Evolutionary conservation across 2,797 vertebrate species (phyloP).

Genomic region (Peromyscus nudipes): DNA sequence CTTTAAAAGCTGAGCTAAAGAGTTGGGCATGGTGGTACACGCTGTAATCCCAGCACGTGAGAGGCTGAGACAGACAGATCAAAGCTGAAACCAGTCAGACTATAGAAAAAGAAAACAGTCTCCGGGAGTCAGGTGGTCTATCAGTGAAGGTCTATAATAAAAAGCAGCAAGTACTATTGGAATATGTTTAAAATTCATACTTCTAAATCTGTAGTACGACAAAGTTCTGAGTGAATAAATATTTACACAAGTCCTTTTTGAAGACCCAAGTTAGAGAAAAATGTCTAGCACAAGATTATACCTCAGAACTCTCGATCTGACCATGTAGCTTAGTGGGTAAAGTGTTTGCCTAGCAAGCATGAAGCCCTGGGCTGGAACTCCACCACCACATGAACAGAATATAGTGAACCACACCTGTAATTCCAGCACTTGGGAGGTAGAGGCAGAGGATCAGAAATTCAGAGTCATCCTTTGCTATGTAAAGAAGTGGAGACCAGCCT

Average conservation of each 20-base stretch:
- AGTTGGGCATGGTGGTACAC: neutral
- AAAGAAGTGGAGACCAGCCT: neutral
- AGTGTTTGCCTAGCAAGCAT: neutral
- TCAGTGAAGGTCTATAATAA: neutral
- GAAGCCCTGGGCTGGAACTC: too few species aligned
- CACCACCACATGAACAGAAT: neutral
- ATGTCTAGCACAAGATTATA: neutral
- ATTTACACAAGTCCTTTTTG: neutral
- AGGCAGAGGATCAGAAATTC: neutral
- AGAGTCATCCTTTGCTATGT: neutral
- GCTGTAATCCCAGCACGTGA: neutral
- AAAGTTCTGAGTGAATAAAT: neutral
- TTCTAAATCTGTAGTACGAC: neutral
- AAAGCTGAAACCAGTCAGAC: neutral
- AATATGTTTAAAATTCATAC: conserved; percentile 8
- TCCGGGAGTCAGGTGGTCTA: neutral
- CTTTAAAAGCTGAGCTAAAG: neutral
- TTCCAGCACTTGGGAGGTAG: neutral
- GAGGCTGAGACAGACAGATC: neutral
- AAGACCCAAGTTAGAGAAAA: conserved; percentile 17
- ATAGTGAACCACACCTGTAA: neutral
- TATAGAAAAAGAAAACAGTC: neutral
- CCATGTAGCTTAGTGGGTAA: neutral
- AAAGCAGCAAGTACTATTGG: neutral
- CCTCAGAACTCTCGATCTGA: neutral